Conservation (phyloP, 1,140 invertebrate species). For the Globodera rostochiensis region DNA sequence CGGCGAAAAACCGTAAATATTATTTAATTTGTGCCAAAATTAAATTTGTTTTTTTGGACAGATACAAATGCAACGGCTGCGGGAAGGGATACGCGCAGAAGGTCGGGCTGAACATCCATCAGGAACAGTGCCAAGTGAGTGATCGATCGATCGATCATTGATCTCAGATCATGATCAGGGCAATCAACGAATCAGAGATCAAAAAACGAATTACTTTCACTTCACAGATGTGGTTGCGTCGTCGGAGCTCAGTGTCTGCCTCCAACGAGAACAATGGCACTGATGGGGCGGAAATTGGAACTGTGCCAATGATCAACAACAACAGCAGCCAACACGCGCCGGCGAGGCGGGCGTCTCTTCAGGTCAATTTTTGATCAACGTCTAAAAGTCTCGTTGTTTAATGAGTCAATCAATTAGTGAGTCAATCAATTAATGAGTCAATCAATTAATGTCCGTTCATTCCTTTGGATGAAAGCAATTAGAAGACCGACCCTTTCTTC, state of each 20-base stretch:
- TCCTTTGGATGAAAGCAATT: neutral
- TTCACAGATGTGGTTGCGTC: neutral
- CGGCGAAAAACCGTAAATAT: constrained; percentile 77
- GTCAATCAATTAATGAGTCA: too few species aligned
- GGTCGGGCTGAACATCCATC: constrained; percentile 63
- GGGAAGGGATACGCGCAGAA: constrained; percentile 63
- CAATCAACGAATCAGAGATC: too few species aligned
- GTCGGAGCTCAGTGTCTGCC: neutral
- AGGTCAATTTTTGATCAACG: neutral
- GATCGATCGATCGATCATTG: neutral
- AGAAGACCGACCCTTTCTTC: neutral
- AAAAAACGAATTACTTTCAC: neutral
- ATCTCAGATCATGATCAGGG: neutral
- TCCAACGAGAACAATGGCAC: neutral
- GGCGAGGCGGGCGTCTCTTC: neutral
- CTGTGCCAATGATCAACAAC: neutral
- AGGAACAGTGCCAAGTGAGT: constrained; percentile 58
- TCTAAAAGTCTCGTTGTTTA: too few species aligned
- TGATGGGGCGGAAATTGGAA: neutral
- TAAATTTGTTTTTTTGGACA: constrained; percentile 28
- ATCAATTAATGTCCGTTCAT: neutral
- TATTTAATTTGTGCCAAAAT: constrained; percentile 70
- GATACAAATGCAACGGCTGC: constrained; percentile 56
- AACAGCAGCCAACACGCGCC: neutral
- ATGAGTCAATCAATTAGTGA: too few species aligned